phyloP scores from a whole-genome alignment of 1,140 invertebrate genomes.

The Orius insidiosus region DNA sequence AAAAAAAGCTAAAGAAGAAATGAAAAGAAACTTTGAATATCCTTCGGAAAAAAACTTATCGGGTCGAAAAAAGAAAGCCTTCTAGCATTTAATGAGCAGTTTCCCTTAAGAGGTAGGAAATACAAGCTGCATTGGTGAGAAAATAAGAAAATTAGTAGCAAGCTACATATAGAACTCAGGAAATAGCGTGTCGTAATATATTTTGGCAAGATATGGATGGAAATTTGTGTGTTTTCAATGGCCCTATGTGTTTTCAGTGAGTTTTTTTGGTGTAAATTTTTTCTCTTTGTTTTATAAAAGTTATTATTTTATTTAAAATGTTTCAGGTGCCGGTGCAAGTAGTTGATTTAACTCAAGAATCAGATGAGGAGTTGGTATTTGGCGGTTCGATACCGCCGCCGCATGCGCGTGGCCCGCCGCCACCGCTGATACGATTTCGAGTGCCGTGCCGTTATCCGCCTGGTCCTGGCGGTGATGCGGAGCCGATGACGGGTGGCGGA shows the following conservation, averaged over 20 bases:
- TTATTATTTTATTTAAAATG: constrained; percentile 6
- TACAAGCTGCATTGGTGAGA: too few relatives aligned
- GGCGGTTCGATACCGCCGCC: constrained; percentile 19
- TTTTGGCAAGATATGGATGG: constrained; percentile 3
- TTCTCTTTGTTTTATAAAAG: not conserved
- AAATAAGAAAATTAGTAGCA: too few relatives aligned
- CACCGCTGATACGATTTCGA: constrained; percentile 18
- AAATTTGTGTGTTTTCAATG: constrained; percentile 8
- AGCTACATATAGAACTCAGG: too few relatives aligned
- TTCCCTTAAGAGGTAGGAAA: too few relatives aligned
- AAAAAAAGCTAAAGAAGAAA: too few relatives aligned
- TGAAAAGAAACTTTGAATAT: constrained; percentile 1
- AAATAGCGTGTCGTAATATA: too few relatives aligned
- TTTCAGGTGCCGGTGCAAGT: constrained; percentile 24
- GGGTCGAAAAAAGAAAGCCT: constrained; percentile 34
- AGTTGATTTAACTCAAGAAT: constrained; percentile 46
- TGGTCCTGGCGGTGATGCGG: constrained; percentile 6
- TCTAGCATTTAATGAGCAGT: too few relatives aligned
- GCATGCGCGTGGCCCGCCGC: constrained; percentile 16
- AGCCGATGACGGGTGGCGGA: constrained; percentile 22
- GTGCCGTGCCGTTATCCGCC: constrained; percentile 17
- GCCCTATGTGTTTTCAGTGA: constrained; percentile 26
- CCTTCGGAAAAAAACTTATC: not conserved
- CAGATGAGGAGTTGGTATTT: constrained; percentile 33
- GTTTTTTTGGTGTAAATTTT: constrained; percentile 16